Percentiles rank a stretch among this genome's conserved stretches.
Evolutionary conservation across 2,888 invertebrate species (phyloP).

Genomic region (Eupsilia transversa): DNA sequence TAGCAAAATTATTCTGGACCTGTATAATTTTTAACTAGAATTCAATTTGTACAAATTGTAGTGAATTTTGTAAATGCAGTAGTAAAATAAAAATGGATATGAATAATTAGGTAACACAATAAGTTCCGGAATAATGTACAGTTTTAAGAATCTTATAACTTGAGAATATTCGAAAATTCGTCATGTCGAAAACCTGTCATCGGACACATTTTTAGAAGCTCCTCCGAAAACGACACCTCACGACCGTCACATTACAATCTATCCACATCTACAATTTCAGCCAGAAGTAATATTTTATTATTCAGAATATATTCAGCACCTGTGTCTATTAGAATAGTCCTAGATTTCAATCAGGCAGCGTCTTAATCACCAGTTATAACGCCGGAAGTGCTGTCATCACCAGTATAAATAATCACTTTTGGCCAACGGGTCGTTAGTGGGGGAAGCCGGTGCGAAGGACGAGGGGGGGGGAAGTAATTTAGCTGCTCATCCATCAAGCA

Average conservation of each 20-base stretch:
- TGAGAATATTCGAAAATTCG: slow-evolving; percentile 30
- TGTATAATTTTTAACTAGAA: neutral
- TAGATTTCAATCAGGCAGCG: slow-evolving; percentile 76
- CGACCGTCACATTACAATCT: slow-evolving; percentile 25
- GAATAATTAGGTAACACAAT: slow-evolving; percentile 18
- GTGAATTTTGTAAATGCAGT: neutral
- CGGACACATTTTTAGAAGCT: slow-evolving; percentile 33
- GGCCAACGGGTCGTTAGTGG: slow-evolving; percentile 83
- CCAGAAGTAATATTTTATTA: slow-evolving; percentile 54
- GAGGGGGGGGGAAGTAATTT: slow-evolving; percentile 80
- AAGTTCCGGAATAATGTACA: slow-evolving; percentile 6
- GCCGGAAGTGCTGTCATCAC: slow-evolving; percentile 88
- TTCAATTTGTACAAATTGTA: neutral
- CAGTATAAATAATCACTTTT: slow-evolving; percentile 86
- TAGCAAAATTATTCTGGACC: neutral
- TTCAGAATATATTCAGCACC: slow-evolving; percentile 59
- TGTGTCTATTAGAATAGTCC: slow-evolving; percentile 67
- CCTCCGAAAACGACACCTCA: slow-evolving; percentile 34
- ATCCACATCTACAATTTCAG: slow-evolving; percentile 47
- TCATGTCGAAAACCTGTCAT: slow-evolving; percentile 55
- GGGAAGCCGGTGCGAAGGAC: slow-evolving; percentile 62
- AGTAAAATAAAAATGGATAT: slow-evolving; percentile 1
- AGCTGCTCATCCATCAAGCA: slow-evolving; percentile 86
- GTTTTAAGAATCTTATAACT: slow-evolving; percentile 17
- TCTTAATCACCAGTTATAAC: slow-evolving; percentile 80